These are phyloP conservation scores for Meghimatium bilineatum DNA, from an alignment of 2,888 invertebrate genomes.

Conservation along the genomic window DNA sequence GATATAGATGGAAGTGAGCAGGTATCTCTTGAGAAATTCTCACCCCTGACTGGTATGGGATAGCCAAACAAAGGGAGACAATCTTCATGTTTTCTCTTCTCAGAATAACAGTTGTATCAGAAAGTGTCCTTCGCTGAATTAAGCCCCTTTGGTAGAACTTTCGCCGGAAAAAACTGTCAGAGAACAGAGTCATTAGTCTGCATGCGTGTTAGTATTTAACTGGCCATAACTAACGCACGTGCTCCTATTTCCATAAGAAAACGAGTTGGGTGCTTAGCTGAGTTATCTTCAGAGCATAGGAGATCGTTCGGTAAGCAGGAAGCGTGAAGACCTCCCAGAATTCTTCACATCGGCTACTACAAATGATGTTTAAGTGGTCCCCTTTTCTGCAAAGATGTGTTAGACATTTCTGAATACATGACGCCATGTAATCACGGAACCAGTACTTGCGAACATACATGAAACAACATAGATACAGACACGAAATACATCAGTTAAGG, in stretches of 20 bases:
- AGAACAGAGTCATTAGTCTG: slow-evolving; percentile 20
- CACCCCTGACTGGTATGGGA: neutral
- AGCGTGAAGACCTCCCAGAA: slow-evolving; percentile 33
- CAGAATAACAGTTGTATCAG: slow-evolving; percentile 37
- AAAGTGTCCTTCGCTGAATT: slow-evolving; percentile 1
- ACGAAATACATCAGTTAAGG: neutral
- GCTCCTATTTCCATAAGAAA: slow-evolving; percentile 35
- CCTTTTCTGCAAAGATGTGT: neutral
- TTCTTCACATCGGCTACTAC: neutral
- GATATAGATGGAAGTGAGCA: neutral
- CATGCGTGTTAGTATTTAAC: slow-evolving; percentile 35
- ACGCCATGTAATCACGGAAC: neutral
- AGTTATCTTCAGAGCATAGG: slow-evolving; percentile 8
- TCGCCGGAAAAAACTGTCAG: neutral
- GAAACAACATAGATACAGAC: neutral
- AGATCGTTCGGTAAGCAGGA: slow-evolving; percentile 29
- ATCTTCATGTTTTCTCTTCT: slow-evolving; percentile 17
- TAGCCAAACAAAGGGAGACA: slow-evolving; percentile 16
- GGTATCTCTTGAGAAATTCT: neutral
- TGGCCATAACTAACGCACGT: slow-evolving; percentile 41
- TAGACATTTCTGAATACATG: neutral
- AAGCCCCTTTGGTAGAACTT: slow-evolving; percentile 11
- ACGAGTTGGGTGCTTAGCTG: slow-evolving; percentile 31
- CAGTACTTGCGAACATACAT: neutral
- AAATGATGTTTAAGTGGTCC: neutral